Evolutionary conservation across 37 sponge, comb jelly and placozoan species (phyloP), one percentile per base, ranked within the genome.

Genomic region (Mnemiopsis leidyi): DNA sequence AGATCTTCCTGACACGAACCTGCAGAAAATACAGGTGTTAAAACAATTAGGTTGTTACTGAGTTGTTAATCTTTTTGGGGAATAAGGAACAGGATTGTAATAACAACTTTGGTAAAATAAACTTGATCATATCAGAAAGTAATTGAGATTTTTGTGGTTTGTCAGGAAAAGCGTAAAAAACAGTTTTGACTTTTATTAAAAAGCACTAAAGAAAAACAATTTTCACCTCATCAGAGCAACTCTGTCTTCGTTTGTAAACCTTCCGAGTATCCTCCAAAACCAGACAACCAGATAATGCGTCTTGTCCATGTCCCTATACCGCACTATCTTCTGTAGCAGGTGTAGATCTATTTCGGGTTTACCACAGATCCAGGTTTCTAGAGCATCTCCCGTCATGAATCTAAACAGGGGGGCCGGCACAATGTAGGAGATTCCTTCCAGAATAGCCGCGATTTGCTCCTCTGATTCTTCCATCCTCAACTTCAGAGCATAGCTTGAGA

Each of bases 281-380:
- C 98, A 97, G 82, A 92, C 61, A 0, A 97, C 69, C n/a, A 97
- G 82, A 0, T 90, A 38, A 31, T 95, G 92, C 1, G 30, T 68
- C 38, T 93, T 93, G 61, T 25, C 40, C 28, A 95, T 94, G 38
- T 73, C 76, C 24, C 92, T 21, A 40, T 94, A 97, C 94, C 95
- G 95, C 38, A 95, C 96, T 30, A 97, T 93, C 76, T 95, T 95
- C 94, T 95, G 95, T 28, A 97, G 95, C 38, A 97, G 40, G 35
- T 85, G 36, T n/a, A 97, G 69, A 88, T 96, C 95, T 18, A 97
- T 76, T 35, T 95, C 93, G 28, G 96, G 94, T 0, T 34, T 73
- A 0, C 97, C 97, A 94, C 97, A 97, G 76, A 96, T 95, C 38
- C 92, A 76, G 0, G 18, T 69, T 77, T 97, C 97, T 69, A 97